Percentiles rank a stretch among this genome's conserved stretches.
phyloP scores from a whole-genome alignment of 1,140 invertebrate genomes.

The Pseudobourletiella spinata region DNA sequence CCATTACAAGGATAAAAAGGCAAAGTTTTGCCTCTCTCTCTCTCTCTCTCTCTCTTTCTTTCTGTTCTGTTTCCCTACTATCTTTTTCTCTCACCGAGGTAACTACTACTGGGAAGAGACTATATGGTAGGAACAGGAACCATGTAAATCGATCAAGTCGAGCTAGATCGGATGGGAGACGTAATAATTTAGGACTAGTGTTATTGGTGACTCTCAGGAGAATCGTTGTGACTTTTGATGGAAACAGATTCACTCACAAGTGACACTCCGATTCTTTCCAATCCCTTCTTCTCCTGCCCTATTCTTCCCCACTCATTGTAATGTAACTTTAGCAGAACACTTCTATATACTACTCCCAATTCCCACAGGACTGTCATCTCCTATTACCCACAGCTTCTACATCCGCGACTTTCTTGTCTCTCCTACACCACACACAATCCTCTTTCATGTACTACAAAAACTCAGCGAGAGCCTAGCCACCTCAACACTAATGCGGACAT shows the following conservation, averaged over 20 bases:
- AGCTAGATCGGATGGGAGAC: slow-evolving; percentile 5
- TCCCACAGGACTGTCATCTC: slow-evolving; percentile 19
- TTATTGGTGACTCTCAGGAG: slow-evolving; percentile 31
- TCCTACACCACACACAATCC: background rate
- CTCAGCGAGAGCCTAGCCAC: background rate
- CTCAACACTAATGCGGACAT: too few relatives aligned
- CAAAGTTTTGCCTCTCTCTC: too few relatives aligned
- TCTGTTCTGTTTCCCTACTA: too few relatives aligned
- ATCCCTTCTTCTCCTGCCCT: slow-evolving; percentile 6
- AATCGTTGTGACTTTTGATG: slow-evolving; percentile 34
- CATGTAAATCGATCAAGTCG: slow-evolving; percentile 18
- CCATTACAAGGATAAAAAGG: too few relatives aligned
- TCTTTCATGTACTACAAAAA: too few relatives aligned
- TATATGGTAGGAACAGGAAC: too few relatives aligned
- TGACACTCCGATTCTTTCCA: slow-evolving; percentile 30
- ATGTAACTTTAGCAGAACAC: slow-evolving; percentile 14
- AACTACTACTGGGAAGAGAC: too few relatives aligned
- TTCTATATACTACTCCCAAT: slow-evolving; percentile 8
- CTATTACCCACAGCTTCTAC: slow-evolving; percentile 14
- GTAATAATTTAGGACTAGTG: slow-evolving; percentile 32
- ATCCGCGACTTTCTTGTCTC: too few relatives aligned
- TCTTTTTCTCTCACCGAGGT: too few relatives aligned
- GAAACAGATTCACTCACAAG: slow-evolving; percentile 32
- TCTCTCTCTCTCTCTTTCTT: too few relatives aligned
- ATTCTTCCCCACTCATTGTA: slow-evolving; percentile 18